Conservation (phyloP, 2,797 vertebrate genomes). For the Coluber constrictor region DNA sequence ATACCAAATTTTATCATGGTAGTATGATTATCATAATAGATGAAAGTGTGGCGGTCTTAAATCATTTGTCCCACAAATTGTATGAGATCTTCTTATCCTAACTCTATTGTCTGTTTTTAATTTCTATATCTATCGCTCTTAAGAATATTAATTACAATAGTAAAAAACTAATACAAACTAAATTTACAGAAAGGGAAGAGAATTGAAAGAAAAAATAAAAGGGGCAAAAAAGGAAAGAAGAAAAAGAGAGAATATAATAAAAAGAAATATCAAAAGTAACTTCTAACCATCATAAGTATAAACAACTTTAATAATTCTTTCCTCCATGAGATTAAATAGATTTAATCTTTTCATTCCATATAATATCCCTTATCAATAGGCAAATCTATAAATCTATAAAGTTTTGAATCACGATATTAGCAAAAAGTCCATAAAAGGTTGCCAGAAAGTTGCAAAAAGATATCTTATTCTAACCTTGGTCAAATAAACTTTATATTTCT, state of each 20-base stretch:
- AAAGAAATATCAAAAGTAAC: neutral
- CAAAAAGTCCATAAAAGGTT: neutral
- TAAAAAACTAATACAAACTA: neutral
- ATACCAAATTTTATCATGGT: neutral
- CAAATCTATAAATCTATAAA: neutral
- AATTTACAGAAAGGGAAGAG: neutral
- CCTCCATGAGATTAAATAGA: neutral
- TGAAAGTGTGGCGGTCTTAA: neutral
- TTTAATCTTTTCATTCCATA: neutral
- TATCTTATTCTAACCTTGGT: neutral
- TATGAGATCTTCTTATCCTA: neutral
- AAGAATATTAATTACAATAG: neutral
- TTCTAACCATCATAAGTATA: neutral
- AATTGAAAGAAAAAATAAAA: neutral
- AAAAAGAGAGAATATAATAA: neutral
- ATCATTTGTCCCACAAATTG: neutral
- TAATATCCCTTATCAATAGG: neutral
- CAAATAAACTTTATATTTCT: neutral
- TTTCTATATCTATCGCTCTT: neutral
- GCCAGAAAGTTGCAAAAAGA: neutral
- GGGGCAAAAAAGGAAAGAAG: neutral
- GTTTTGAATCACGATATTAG: neutral
- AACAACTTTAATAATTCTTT: neutral
- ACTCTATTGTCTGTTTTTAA: neutral
- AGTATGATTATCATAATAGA: neutral